phyloP scores from a whole-genome alignment of 2,797 vertebrate species.

The Cichlasoma orientale region DNA sequence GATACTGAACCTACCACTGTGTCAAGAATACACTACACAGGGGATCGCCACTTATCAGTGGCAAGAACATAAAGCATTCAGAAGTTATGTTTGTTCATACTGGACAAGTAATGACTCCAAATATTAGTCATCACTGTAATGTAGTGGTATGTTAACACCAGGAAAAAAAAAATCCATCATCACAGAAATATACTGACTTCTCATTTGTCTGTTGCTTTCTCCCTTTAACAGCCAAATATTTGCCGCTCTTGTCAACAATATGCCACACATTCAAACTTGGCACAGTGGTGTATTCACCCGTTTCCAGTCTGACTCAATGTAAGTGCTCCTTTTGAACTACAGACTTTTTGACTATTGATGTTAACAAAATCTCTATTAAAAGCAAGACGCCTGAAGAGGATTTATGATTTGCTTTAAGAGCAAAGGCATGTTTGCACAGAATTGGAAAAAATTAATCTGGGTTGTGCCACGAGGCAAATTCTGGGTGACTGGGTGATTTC shows the following conservation, averaged over 20 bases:
- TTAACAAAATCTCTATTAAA: neutral
- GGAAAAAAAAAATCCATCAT: slow-evolving; percentile 1
- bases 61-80: slow-evolving; percentile 13
- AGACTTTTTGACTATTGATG: neutral
- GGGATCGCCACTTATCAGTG: neutral
- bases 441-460: slow-evolving; percentile 19
- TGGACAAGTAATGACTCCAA: neutral
- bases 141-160: neutral
- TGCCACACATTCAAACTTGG: neutral
- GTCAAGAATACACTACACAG: slow-evolving; percentile 4
- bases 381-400: neutral
- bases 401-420: neutral
- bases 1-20: slow-evolving; percentile 1
- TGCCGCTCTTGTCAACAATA: neutral
- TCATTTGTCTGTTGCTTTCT: neutral
- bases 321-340: neutral
- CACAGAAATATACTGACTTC: neutral
- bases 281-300: neutral
- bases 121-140: neutral
- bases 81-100: neutral
- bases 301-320: neutral
- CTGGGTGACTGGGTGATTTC: slow-evolving; percentile 6
- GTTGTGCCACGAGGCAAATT: slow-evolving; percentile 44
- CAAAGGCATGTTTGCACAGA: neutral
- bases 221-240: neutral